phyloP scores from a whole-genome alignment of 2,797 vertebrate genomes.

The Molossus alvarezi region DNA sequence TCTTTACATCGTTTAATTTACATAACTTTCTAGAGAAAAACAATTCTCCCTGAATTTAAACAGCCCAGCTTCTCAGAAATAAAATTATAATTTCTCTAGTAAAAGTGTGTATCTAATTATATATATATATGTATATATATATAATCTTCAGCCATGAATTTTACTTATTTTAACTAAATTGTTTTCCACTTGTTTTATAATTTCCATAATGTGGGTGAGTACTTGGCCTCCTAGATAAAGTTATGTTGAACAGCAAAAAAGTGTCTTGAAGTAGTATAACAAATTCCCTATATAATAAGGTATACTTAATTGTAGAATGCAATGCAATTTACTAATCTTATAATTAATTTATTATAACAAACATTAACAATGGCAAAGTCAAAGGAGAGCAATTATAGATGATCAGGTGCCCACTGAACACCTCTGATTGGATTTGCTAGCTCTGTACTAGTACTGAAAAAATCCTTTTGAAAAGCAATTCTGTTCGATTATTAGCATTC shows the following conservation, averaged over 20 bases:
- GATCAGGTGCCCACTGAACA: not conserved
- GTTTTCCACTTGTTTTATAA: slow-evolving; percentile 40
- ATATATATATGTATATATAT: not conserved
- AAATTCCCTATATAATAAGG: slow-evolving; percentile 10
- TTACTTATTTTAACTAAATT: not conserved
- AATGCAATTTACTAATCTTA: not conserved
- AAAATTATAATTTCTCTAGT: slow-evolving; percentile 42
- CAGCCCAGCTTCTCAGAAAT: slow-evolving; percentile 14
- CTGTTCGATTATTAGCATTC: not conserved
- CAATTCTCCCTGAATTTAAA: slow-evolving; percentile 16
- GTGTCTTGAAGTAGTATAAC: slow-evolving; percentile 40
- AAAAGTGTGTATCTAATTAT: not conserved
- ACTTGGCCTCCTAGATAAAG: slow-evolving; percentile 25
- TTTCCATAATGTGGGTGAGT: not conserved
- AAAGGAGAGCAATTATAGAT: not conserved
- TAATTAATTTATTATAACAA: slow-evolving; percentile 12
- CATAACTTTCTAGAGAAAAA: slow-evolving; percentile 10
- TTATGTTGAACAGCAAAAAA: not conserved
- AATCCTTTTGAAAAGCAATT: not conserved
- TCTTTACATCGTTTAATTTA: not conserved
- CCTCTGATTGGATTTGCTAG: not conserved
- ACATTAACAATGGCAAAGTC: not conserved
- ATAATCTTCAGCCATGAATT: not conserved
- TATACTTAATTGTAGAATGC: not conserved
- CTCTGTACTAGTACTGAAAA: not conserved